A percentile compares a stretch with the other conserved stretches of the same genome.
Evolutionary conservation across 2,888 invertebrate genomes (phyloP).

Genomic region (Bombylius discolor): DNA sequence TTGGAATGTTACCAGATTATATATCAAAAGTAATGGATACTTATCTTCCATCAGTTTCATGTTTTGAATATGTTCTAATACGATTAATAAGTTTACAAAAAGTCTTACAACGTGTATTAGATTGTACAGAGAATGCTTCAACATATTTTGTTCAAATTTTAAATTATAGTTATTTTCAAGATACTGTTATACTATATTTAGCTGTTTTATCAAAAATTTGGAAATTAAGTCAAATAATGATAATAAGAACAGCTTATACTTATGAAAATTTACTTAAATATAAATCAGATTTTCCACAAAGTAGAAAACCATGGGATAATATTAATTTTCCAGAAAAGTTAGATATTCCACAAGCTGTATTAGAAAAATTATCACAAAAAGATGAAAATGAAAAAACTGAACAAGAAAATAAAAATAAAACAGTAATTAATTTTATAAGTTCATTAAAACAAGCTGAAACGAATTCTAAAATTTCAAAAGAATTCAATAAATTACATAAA

Average conservation of each 20-base stretch:
- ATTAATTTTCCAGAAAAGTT: conserved; percentile 19
- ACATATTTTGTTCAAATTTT: conserved; percentile 25
- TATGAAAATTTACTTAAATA: conserved; percentile 20
- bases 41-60: conserved; percentile 25
- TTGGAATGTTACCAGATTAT: conserved; percentile 24
- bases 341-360: conserved; percentile 1
- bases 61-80: conserved; percentile 25
- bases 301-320: conserved; percentile 17
- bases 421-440: background rate
- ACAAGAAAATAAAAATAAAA: background rate
- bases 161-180: conserved; percentile 26
- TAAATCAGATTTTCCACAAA: conserved; percentile 21
- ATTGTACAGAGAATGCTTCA: conserved; percentile 24
- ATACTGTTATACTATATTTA: conserved; percentile 25
- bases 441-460: too few relatives aligned
- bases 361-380: background rate
- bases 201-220: conserved; percentile 26
- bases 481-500: conserved; percentile 1
- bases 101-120: conserved; percentile 23
- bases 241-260: conserved; percentile 18
- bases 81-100: conserved; percentile 23
- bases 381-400: background rate
- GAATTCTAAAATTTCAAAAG: background rate
- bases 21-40: conserved; percentile 13
- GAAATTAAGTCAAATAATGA: conserved; percentile 18